Evolutionary conservation across 2,113 vertebrate genomes (phyloP), one percentile per base, ranked within the genome.

Genomic region (Mormyrus lacerda): DNA sequence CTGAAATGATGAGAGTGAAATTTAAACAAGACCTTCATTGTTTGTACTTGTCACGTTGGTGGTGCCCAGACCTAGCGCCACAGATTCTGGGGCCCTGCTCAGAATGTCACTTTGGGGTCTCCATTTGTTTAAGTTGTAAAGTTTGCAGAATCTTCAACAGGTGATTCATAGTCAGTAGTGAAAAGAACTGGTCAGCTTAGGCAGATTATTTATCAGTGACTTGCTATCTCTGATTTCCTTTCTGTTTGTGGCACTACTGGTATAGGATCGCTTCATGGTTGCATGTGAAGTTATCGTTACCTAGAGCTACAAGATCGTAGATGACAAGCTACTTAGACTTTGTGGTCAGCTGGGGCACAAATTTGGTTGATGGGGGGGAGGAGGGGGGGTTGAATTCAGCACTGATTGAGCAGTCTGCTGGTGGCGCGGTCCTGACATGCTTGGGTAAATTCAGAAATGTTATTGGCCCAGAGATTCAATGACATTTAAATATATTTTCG

Each of bases 1-100:
- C 82, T 84, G 82, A 84, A 84, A n/a, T 84, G 44, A n/a, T 84
- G 39, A 45, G 39, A 45, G 39, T 84, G 82, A n/a, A 47, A 84
- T 45, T 11, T 84, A 84, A 84, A n/a, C 44, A 24, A 11, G 42
- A 3, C 39, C 19, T 24, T 45, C 8, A 9, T 84, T 84, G 24
- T n/a, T 84, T 39, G 13, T 19, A 19, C 31, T 76, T 84, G 21
- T 84, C 42, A 84, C 13, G 0, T 6, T 8, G 31, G 69, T 39
- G 69, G 79, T 84, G 79, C 79, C 21, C 79, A 84, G 69, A 15
- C 35, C 31, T 17, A 39, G 31, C 11, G 0, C 13, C 31, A 65
- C n/a, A 13, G 61, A 69, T 69, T 69, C 61, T 27, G 9, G 58
- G 8, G 8, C 61, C 2, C 24, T 24, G 24, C 8, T n/a, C 58